A percentile compares a stretch with the other conserved stretches of the same genome.
Evolutionary conservation across 2,888 invertebrate species (phyloP).

Genomic region (Meliscaeva auricollis): DNA sequence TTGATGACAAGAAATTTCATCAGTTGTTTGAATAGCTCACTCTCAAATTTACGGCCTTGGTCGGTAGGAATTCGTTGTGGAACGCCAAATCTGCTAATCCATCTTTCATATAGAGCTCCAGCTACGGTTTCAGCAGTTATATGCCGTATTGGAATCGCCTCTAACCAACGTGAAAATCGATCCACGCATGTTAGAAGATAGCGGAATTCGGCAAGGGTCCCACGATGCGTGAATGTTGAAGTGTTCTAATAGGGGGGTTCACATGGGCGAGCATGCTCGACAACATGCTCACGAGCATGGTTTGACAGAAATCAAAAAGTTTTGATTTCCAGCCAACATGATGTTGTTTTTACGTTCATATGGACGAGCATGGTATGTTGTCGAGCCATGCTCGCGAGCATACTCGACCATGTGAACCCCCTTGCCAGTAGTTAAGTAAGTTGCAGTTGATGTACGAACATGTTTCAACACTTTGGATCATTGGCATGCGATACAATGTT

Average conservation of each 20-base stretch:
- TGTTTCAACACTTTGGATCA: slow-evolving; percentile 26
- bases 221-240: slow-evolving; percentile 83
- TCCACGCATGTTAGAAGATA: slow-evolving; percentile 79
- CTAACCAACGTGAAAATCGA: slow-evolving; percentile 76
- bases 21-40: slow-evolving; percentile 16
- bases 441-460: not conserved
- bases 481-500: slow-evolving; percentile 16
- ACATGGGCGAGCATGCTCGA: too few relatives aligned
- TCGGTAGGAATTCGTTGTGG: slow-evolving; percentile 14
- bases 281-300: too few relatives aligned
- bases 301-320: too few relatives aligned
- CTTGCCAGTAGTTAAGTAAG: not conserved
- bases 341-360: too few relatives aligned
- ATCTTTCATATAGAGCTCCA: not conserved
- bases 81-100: slow-evolving; percentile 25
- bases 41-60: slow-evolving; percentile 20
- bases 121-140: slow-evolving; percentile 69
- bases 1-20: slow-evolving; percentile 15
- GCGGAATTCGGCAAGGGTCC: slow-evolving; percentile 81
- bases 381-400: too few relatives aligned
- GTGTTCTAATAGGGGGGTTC: slow-evolving; percentile 79
- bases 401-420: too few relatives aligned
- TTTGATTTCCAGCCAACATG: too few relatives aligned
- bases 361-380: too few relatives aligned
- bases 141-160: slow-evolving; percentile 75